A percentile compares a stretch with the other conserved stretches of the same genome.
These are phyloP conservation scores for Xylota segnis DNA, from an alignment of 2,888 invertebrate genomes.

Conservation along the genomic window DNA sequence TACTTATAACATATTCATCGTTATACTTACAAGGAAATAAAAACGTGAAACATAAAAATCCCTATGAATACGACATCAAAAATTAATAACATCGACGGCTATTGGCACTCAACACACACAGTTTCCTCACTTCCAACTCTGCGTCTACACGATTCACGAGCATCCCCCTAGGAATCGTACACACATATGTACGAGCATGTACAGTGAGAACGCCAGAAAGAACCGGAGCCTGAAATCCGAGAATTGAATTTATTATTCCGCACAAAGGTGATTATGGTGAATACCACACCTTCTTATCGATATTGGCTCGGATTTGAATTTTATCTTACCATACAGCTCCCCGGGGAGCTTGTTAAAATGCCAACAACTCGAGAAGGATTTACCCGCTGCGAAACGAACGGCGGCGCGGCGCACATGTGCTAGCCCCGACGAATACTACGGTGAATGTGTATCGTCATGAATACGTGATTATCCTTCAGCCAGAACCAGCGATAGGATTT, in stretches of 20 bases:
- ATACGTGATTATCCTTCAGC: conserved; percentile 72
- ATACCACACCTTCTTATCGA: conserved; percentile 77
- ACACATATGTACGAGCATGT: neutral
- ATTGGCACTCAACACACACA: conserved; percentile 68
- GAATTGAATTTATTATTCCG: conserved; percentile 77
- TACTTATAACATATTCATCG: conserved; percentile 53
- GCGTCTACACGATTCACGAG: conserved; percentile 26
- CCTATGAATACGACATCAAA: conserved; percentile 72
- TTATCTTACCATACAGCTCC: conserved; percentile 73
- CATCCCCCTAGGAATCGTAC: conserved; percentile 52
- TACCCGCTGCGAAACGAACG: conserved; percentile 24
- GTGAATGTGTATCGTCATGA: conserved; percentile 65
- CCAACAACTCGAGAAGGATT: conserved; percentile 74
- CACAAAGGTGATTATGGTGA: conserved; percentile 77
- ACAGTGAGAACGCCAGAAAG: conserved; percentile 7
- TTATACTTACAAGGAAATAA: conserved; percentile 61
- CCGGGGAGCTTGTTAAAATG: conserved; percentile 77
- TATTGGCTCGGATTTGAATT: conserved; percentile 77
- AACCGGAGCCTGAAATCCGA: conserved; percentile 72
- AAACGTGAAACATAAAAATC: conserved; percentile 73
- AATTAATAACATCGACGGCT: conserved; percentile 70
- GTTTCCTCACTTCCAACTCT: conserved; percentile 26
- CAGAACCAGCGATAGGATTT: conserved; percentile 56
- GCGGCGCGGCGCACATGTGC: conserved; percentile 36
- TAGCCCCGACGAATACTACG: conserved; percentile 34